Evolutionary conservation across 2,797 vertebrate species (phyloP), one percentile per base, ranked within the genome.

Genomic region (Anguilla megastoma): DNA sequence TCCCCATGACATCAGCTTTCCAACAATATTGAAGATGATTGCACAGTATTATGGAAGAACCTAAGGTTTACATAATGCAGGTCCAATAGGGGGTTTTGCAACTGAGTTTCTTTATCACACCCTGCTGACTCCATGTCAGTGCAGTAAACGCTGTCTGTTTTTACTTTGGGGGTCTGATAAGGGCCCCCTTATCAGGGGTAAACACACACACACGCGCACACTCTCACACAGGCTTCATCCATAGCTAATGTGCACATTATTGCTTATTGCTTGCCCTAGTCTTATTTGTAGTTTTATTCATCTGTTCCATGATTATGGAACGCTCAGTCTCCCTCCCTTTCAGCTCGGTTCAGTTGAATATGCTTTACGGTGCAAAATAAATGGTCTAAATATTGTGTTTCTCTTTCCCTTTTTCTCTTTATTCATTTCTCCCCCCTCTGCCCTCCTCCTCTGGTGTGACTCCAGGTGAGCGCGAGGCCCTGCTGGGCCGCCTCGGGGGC

Each of bases 381-480:
- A 71, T 71, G n/a, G n/a, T 71, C 6, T 71, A 52, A 52, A 52
- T 52, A 52, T 27, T 71, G 0, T 84, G 14, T 82, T 18, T 85
- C 41, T 66, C 24, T 36, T 18, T 12, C 36, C 21, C 69, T 33
- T 12, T 12, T 30, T 71, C 69, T 12, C 27, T 30, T 12, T 33
- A 12, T 8, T 27, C 12, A 4, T 30, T 33, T 30, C 27, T 10
- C 69, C 27, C 8, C 4, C 69, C 27, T 71, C 69, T 33, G 1
- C 10, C 10, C 66, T 0, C 30, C 7, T 71, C 63, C 24, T 48
- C 63, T 33, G 60, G 36, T 7, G n/a, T 30, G 4, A 21, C 52
- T 16, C 86, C 90, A 97, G 97, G 96, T 87, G 95, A 97, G 89
- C 95, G 95, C 24, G 93, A 93, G 0, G 92, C 93, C 48, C 93